Evolutionary conservation across 2,113 vertebrate genomes (phyloP).

Genomic region (Poecilia latipinna): DNA sequence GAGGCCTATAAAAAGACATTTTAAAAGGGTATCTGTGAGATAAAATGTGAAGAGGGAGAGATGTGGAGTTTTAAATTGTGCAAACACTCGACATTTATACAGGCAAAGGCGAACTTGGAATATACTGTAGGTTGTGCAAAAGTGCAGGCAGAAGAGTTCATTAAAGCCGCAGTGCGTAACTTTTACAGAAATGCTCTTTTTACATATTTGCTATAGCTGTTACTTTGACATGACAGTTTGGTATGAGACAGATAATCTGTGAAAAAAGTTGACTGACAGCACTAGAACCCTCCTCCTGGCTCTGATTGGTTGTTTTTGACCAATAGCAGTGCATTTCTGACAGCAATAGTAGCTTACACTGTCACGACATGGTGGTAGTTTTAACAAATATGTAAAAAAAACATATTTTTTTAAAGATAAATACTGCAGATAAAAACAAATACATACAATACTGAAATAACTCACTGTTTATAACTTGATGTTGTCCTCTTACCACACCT

Average conservation of each 20-base stretch:
- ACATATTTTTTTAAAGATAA: not conserved
- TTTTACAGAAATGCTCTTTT: no score
- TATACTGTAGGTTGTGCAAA: not conserved
- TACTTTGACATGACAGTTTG: no score
- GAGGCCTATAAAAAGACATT: slow-evolving; percentile 1
- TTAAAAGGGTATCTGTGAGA: slow-evolving; percentile 1
- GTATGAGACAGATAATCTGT: no score
- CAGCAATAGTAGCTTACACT: no score
- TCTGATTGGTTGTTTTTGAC: no score
- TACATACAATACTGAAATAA: not conserved
- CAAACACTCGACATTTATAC: not conserved
- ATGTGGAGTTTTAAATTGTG: slow-evolving; percentile 21
- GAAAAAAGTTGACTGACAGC: no score
- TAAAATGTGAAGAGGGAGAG: slow-evolving; percentile 3
- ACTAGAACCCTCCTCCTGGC: no score
- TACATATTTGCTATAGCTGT: no score
- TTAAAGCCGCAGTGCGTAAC: no score
- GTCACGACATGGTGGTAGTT: no score
- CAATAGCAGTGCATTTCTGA: no score
- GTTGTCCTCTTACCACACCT: not conserved
- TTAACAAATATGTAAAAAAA: not conserved
- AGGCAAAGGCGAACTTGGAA: slow-evolving; percentile 1
- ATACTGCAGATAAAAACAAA: not conserved
- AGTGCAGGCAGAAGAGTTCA: not conserved
- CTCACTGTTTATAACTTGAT: not conserved